phyloP scores from a whole-genome alignment of 2,113 vertebrate genomes.

The Nicator chloris region DNA sequence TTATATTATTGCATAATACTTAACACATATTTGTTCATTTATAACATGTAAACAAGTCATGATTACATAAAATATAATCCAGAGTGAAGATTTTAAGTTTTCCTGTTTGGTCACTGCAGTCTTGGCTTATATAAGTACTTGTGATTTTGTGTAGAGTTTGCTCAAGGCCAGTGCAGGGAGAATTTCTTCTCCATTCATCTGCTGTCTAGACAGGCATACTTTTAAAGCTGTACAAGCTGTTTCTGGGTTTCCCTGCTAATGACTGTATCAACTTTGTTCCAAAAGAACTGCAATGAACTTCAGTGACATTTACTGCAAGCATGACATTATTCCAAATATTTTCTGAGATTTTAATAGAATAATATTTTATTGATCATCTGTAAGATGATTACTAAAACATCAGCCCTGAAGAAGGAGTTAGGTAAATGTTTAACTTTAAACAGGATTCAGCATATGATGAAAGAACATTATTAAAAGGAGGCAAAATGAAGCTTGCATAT shows the following conservation, averaged over 20 bases:
- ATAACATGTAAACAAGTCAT: not conserved
- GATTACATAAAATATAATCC: not conserved
- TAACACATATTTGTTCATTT: not conserved
- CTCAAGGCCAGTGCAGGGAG: constrained; percentile 6
- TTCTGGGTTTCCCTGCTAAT: constrained; percentile 10
- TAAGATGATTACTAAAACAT: not conserved
- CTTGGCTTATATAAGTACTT: not conserved
- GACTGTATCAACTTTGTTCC: not conserved
- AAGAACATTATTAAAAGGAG: not conserved
- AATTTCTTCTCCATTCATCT: constrained; percentile 40
- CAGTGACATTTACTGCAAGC: not conserved
- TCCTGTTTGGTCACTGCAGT: not conserved
- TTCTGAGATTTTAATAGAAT: not conserved
- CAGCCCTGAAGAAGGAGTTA: not conserved
- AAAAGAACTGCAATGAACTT: not conserved
- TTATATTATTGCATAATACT: not conserved
- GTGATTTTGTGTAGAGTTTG: not conserved
- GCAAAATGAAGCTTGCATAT: not conserved
- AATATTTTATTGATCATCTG: not conserved
- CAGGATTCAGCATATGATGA: not conserved
- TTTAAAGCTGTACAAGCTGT: constrained; percentile 48
- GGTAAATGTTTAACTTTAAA: not conserved
- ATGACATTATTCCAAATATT: not conserved
- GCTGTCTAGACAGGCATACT: constrained; percentile 52
- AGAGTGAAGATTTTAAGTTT: not conserved